Base-by-base conservation (phyloP, 2,888 invertebrate species). In the Dione vanillae region DNA sequence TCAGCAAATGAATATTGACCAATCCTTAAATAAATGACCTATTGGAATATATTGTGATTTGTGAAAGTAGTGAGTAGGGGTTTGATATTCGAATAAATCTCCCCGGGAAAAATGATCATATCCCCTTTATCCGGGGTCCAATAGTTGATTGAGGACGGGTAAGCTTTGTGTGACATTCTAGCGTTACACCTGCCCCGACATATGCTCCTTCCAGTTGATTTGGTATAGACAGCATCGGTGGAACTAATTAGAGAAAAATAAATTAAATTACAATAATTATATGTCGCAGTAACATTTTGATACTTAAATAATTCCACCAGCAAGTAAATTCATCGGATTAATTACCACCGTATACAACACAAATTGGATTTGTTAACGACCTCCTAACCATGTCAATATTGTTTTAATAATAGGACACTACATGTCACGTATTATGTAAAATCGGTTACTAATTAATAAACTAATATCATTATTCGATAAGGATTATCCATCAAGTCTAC, bases 21-120 rank as follows among this genome's bases (percentile, higher is more conserved):
- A 41, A 59, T 41, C 14, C 19, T 43, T 19, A 54, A n/a, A 54
- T 41, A 58, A 41, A 58, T 58, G 41, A 58, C 12, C 14, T 27
- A 27, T 27, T 5, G 5, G 27, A 27, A 27, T 2, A 27, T 2
- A 27, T 16, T 40, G 47, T 16, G 37, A 19, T 10, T 35, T 16
- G 35, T 64, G 35, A 49, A 49, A 12, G 8, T 40, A 49, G 49
- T 37, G 49, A 64, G 49, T 64, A 49, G 37, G 67, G 20, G 66
- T 51, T 71, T n/a, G n/a, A n/a, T n/a, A n/a, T n/a, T 66, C 66
- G 66, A 71, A 71, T 35, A 75, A 81, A 81, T 83, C 94, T 95
- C 94, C 97, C 98, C 97, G 92, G 97, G n/a, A n/a, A n/a, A 97
- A 94, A 97, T 97, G 83, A 98, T 97, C 97, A 98, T 98, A 87